Evolutionary conservation across 2,888 invertebrate genomes (phyloP).

Genomic region (Acrocera orbiculus): DNA sequence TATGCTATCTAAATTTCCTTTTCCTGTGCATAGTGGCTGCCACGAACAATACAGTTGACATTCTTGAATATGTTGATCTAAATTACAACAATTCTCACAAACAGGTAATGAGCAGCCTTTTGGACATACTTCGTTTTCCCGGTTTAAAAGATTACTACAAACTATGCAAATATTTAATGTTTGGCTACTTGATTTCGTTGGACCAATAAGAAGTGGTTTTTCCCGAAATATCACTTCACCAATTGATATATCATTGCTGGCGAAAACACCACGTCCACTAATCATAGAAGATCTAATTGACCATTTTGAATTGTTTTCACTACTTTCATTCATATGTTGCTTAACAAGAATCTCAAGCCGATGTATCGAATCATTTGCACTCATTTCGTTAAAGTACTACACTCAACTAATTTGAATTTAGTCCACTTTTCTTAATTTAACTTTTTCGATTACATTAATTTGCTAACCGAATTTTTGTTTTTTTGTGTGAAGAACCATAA

Average conservation of each 20-base stretch:
- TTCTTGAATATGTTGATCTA: conserved; percentile 40
- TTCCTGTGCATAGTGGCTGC: conserved; percentile 33
- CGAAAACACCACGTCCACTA: conserved; percentile 55
- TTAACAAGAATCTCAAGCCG: too few species aligned
- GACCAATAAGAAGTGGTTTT: conserved; percentile 50
- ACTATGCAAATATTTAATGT: conserved; percentile 43
- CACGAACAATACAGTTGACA: conserved; percentile 44
- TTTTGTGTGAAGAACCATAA: too few species aligned
- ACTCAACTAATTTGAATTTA: too few species aligned
- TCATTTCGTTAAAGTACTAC: too few species aligned
- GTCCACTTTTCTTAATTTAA: too few species aligned
- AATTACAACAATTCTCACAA: conserved; percentile 46
- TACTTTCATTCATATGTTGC: too few species aligned
- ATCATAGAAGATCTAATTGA: conserved; percentile 39
- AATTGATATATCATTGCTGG: conserved; percentile 42
- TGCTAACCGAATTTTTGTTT: too few species aligned
- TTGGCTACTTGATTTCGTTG: conserved; percentile 37
- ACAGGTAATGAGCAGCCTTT: conserved; percentile 49
- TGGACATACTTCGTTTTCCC: conserved; percentile 33
- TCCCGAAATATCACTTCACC: conserved; percentile 58
- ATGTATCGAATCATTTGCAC: too few species aligned
- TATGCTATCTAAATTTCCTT: conserved; percentile 20
- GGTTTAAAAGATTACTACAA: conserved; percentile 37
- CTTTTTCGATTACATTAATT: too few species aligned
- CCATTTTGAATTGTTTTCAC: too few species aligned